Conservation (phyloP, 2,888 invertebrate species). For the Aleiodes testaceus region DNA sequence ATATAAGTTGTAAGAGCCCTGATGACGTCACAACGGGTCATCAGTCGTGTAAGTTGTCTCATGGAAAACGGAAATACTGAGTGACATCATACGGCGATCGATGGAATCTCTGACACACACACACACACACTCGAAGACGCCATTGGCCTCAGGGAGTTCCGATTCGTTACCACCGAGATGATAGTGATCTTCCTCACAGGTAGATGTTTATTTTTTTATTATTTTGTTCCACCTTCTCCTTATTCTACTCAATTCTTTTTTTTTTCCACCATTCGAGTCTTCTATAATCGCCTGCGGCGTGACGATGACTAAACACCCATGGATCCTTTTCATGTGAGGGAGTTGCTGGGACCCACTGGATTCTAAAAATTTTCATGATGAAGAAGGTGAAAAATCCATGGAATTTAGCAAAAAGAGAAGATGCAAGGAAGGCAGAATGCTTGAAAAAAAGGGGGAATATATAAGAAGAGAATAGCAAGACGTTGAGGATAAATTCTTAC, state of each 20-base stretch:
- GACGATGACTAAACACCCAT: conserved; percentile 44
- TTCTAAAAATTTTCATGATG: conserved; percentile 4
- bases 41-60: conserved; percentile 35
- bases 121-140: conserved; percentile 21
- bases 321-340: conserved; percentile 27
- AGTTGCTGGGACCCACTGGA: conserved; percentile 23
- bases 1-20: conserved; percentile 26
- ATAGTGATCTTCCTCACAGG: conserved; percentile 38
- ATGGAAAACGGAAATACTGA: conserved; percentile 42
- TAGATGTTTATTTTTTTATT: conserved; percentile 33
- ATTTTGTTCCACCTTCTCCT: not conserved
- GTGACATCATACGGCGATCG: conserved; percentile 38
- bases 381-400: not conserved
- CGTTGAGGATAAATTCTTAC: conserved; percentile 21
- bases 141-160: conserved; percentile 40
- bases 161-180: conserved; percentile 42
- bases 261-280: conserved; percentile 31
- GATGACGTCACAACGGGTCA: conserved; percentile 41
- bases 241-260: not conserved
- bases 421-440: not conserved
- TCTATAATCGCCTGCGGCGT: conserved; percentile 41
- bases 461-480: not conserved
- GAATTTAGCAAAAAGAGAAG: conserved; percentile 11
- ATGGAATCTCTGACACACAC: conserved; percentile 11
- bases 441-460: not conserved